A percentile compares a stretch with the other conserved stretches of the same genome.
These are phyloP conservation scores for Tipula lateralis DNA, from an alignment of 2,888 invertebrate species.

Conservation along the genomic window DNA sequence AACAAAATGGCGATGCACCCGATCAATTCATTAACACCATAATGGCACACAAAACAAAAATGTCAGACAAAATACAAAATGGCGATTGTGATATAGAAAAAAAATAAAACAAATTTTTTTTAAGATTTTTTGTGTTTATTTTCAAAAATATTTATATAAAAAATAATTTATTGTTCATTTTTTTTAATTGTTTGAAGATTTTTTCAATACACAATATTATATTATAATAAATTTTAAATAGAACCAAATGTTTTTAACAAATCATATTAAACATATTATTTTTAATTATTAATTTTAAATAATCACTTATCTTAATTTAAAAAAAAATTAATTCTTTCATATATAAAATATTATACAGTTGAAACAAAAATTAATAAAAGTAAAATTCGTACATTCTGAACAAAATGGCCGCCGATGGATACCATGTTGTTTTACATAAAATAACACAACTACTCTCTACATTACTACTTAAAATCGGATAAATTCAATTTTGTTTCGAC, in stretches of 20 bases:
- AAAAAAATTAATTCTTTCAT: background rate
- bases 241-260: background rate
- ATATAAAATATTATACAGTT: background rate
- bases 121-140: background rate
- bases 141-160: slow-evolving; percentile 11
- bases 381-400: background rate
- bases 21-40: background rate
- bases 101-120: background rate
- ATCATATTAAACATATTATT: background rate
- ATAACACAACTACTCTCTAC: background rate
- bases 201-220: background rate
- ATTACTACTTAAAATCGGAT: background rate
- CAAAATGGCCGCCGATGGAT: background rate
- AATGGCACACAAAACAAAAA: background rate
- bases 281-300: background rate
- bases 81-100: background rate
- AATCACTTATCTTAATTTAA: background rate
- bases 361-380: background rate
- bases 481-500: slow-evolving; percentile 33
- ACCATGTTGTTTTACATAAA: background rate
- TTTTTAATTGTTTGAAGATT: background rate
- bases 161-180: slow-evolving; percentile 9
- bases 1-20: background rate
- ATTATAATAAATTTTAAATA: background rate
- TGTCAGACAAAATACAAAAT: background rate